Base-by-base conservation (phyloP, 2,888 invertebrate species). In the Biston betularia region DNA sequence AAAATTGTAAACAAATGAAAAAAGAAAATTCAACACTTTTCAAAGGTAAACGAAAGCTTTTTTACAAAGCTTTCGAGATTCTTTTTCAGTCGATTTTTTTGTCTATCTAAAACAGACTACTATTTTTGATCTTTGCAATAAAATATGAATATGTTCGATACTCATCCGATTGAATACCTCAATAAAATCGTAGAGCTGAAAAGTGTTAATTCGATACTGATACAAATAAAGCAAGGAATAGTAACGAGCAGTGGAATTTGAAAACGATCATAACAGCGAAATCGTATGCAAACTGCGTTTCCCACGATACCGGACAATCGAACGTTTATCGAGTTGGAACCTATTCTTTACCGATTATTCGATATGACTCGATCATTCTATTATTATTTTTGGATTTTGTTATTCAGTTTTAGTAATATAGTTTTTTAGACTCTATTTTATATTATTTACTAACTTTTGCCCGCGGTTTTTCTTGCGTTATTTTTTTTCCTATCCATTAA, bases 241-340 rank as follows among this genome's bases (percentile, higher is more conserved):
- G 40, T 35, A 49, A 60, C 54, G 12, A 65, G 14, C 61, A 54
- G 24, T 40, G 55, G 46, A 53, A 65, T 50, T 45, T 50, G 12
- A 57, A 57, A 65, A 56, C 69, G 67, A 65, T 72, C 68, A 68
- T 65, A 72, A 75, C 78, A 74, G 76, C 77, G 72, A 85, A 89
- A 89, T 88, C 82, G 84, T 88, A 89, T 89, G 88, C 88, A 88
- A 89, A 88, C 79, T 82, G 75, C 78, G 79, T 72, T 89, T 89
- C 89, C 86, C 88, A 89, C 88, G 87, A 81, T 82, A 46, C 54
- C 80, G 78, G 78, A 85, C 86, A 85, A 88, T 87, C 80, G 81
- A 79, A 78, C 85, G 85, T 83, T 88, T 87, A 87, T 86, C 85
- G 86, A 82, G 75, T 81, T 70, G 71, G 70, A 75, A 75, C 78